Percentiles rank a stretch among this genome's conserved stretches.
phyloP scores from a whole-genome alignment of 1,140 invertebrate genomes.

The Stegodyphus mimosarum region DNA sequence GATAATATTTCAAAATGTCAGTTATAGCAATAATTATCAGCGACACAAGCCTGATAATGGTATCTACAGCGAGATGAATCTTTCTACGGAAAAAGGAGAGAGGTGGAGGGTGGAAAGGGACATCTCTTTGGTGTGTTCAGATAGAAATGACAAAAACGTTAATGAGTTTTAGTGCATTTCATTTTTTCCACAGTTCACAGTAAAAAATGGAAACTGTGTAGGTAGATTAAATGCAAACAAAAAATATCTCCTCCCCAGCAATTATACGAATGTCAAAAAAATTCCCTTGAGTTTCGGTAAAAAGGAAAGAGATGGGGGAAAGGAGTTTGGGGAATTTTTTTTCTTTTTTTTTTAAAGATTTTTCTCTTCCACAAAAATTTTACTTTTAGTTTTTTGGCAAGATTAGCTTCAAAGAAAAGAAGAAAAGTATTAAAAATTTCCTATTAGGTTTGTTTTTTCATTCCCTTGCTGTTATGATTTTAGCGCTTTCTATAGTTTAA shows the following conservation, averaged over 20 bases:
- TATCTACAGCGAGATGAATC: slow-evolving; percentile 2
- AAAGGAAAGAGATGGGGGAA: neutral
- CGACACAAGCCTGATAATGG: slow-evolving; percentile 28
- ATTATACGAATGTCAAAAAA: slow-evolving; percentile 15
- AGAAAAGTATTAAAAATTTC: neutral
- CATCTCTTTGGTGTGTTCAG: slow-evolving; percentile 28
- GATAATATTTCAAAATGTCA: slow-evolving; percentile 58
- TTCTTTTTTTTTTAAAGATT: neutral
- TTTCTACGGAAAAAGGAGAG: slow-evolving; percentile 28
- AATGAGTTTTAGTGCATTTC: slow-evolving; percentile 41
- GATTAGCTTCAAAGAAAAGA: neutral
- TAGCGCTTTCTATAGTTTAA: neutral
- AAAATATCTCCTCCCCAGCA: slow-evolving; percentile 27
- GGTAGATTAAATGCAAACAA: slow-evolving; percentile 49
- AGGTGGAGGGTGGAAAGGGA: neutral
- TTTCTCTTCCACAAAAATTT: slow-evolving; percentile 14
- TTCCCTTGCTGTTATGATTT: neutral
- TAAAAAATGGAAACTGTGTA: slow-evolving; percentile 37
- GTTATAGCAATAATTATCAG: slow-evolving; percentile 56
- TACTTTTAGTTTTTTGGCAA: neutral
- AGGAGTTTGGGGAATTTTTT: neutral
- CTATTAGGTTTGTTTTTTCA: neutral
- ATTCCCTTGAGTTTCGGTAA: neutral
- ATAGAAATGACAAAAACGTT: slow-evolving; percentile 53
- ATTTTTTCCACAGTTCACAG: slow-evolving; percentile 7